Percentiles rank a stretch among this genome's conserved stretches.
phyloP scores from a whole-genome alignment of 2,888 invertebrate genomes.

The Eupithecia vulgata region DNA sequence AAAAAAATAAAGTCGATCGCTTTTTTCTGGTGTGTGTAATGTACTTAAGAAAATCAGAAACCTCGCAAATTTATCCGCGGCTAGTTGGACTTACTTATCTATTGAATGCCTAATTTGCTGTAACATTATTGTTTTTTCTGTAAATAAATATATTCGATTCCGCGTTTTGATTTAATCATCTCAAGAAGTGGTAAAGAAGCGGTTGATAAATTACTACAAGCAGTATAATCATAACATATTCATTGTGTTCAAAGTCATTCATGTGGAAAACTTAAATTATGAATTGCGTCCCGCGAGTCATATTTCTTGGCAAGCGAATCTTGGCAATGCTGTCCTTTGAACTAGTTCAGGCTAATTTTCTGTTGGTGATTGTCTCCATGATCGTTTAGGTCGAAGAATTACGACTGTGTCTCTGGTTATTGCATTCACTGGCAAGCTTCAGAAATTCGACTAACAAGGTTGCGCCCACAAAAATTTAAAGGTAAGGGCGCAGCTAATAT shows the following conservation, averaged over 20 bases:
- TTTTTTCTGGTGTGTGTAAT: background rate
- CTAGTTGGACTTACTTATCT: too few species aligned
- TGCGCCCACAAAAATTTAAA: too few species aligned
- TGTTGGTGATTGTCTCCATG: slow-evolving; percentile 18
- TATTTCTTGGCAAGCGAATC: slow-evolving; percentile 34
- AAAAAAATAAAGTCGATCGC: background rate
- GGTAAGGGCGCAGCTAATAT: too few species aligned
- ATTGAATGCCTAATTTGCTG: too few species aligned
- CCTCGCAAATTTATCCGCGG: too few species aligned
- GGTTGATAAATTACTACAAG: background rate
- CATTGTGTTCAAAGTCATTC: slow-evolving; percentile 28
- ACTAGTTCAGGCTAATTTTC: slow-evolving; percentile 34
- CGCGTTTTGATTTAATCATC: background rate
- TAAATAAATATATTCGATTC: background rate
- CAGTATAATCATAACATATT: slow-evolving; percentile 27
- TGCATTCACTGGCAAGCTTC: background rate
- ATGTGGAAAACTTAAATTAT: slow-evolving; percentile 31
- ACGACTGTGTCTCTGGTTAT: background rate
- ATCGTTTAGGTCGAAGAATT: background rate
- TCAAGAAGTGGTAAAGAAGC: background rate
- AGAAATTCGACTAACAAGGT: too few species aligned
- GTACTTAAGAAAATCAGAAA: background rate
- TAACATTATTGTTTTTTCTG: too few species aligned
- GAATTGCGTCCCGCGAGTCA: slow-evolving; percentile 23
- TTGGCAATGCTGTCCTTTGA: slow-evolving; percentile 32